Percentiles rank a stretch among this genome's conserved stretches.
Evolutionary conservation across 2,888 invertebrate species (phyloP).

Genomic region (Oscheius myriophilus): DNA sequence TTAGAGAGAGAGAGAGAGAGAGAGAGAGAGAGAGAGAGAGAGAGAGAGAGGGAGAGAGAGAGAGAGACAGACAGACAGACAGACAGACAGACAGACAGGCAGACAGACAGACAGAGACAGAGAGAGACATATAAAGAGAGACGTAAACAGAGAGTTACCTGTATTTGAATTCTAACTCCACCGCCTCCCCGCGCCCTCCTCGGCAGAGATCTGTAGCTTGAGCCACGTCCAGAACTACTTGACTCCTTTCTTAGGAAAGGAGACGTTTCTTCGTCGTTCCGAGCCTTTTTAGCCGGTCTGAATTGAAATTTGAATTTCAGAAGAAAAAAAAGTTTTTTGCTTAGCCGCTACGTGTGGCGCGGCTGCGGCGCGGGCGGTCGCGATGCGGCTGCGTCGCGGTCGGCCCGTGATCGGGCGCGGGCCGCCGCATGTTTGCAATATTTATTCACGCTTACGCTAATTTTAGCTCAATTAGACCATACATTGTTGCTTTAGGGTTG

Average conservation of each 20-base stretch:
- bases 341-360: background rate
- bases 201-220: slow-evolving; percentile 13
- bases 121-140: slow-evolving; percentile 5
- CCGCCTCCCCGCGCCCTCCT: background rate
- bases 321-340: too few species aligned
- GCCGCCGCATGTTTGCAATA: too few species aligned
- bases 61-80: background rate
- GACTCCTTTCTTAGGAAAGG: slow-evolving; percentile 24
- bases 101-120: background rate
- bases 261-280: slow-evolving; percentile 16
- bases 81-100: background rate
- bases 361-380: too few species aligned
- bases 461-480: too few species aligned
- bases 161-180: slow-evolving; percentile 24
- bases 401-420: too few species aligned
- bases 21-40: slow-evolving; percentile 12
- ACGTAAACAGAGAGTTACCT: slow-evolving; percentile 2
- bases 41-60: background rate
- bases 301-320: background rate
- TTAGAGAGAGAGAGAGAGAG: background rate
- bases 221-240: slow-evolving; percentile 24
- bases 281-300: slow-evolving; percentile 18
- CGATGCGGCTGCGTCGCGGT: too few species aligned
- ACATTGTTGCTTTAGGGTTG: too few species aligned
- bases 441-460: too few species aligned